Evolutionary conservation across 2,888 invertebrate species (phyloP).

Genomic region (Hirtodrosophila alboralis): DNA sequence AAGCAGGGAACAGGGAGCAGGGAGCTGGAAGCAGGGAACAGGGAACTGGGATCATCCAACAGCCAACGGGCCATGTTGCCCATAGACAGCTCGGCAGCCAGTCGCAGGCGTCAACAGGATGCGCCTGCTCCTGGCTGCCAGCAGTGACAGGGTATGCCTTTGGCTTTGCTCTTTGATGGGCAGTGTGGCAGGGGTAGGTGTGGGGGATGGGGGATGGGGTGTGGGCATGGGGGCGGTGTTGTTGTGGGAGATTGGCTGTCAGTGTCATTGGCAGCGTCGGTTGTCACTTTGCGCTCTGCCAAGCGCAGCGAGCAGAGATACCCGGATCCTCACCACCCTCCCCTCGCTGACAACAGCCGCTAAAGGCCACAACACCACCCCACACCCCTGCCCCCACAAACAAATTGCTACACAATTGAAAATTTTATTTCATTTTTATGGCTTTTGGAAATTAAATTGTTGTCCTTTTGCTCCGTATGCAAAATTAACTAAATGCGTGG

Average conservation of each 20-base stretch:
- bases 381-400: background rate
- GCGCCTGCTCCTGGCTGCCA: constrained; percentile 36
- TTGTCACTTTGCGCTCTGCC: constrained; percentile 65
- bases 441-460: constrained; percentile 77
- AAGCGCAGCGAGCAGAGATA: constrained; percentile 42
- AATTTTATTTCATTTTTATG: constrained; percentile 75
- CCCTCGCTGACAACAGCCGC: too few species aligned
- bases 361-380: too few species aligned
- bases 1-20: too few species aligned
- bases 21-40: too few species aligned
- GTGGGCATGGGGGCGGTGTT: background rate
- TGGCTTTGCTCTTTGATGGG: too few species aligned
- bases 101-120: constrained; percentile 76
- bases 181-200: too few species aligned
- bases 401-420: constrained; percentile 66
- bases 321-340: background rate
- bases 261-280: constrained; percentile 70
- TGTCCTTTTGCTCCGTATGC: constrained; percentile 62
- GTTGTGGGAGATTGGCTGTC: constrained; percentile 28
- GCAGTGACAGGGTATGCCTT: constrained; percentile 34
- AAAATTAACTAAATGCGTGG: constrained; percentile 65
- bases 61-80: constrained; percentile 8
- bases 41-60: constrained; percentile 1
- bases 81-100: constrained; percentile 46
- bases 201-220: background rate